These are phyloP conservation scores for Nysson spinosus DNA, from an alignment of 2,888 invertebrate species.

Conservation along the genomic window DNA sequence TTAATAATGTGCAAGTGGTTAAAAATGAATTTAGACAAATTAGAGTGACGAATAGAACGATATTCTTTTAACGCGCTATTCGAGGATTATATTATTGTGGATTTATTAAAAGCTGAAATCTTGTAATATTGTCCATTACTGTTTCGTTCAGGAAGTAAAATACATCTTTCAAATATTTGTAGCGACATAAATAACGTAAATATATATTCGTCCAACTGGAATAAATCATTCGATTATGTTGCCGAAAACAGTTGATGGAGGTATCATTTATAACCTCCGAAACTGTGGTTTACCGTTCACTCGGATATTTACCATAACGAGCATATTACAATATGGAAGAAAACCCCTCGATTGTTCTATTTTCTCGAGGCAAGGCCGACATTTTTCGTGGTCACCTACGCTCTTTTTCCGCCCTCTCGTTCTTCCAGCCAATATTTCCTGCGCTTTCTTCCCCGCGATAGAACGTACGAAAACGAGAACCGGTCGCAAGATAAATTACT, in stretches of 20 bases:
- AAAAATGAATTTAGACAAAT: too few species aligned
- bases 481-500: conserved; percentile 63
- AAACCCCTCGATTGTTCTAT: background rate
- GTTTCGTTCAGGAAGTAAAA: too few species aligned
- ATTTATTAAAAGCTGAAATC: too few species aligned
- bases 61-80: too few species aligned
- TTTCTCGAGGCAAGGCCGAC: background rate
- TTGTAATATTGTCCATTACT: too few species aligned
- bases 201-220: background rate
- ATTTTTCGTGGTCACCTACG: conserved; percentile 22
- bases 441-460: conserved; percentile 21
- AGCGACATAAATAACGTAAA: background rate
- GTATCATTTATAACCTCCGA: conserved; percentile 9
- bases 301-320: conserved; percentile 9
- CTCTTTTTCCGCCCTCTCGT: conserved; percentile 13
- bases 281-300: background rate
- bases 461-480: conserved; percentile 42
- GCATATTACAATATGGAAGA: conserved; percentile 5
- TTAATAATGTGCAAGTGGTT: too few species aligned
- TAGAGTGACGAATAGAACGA: too few species aligned
- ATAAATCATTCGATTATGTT: conserved; percentile 2
- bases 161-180: too few species aligned
- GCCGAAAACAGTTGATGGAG: background rate
- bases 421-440: conserved; percentile 22
- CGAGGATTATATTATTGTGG: too few species aligned